These are phyloP conservation scores for Perca flavescens DNA, from an alignment of 2,113 vertebrate genomes.

Conservation along the genomic window DNA sequence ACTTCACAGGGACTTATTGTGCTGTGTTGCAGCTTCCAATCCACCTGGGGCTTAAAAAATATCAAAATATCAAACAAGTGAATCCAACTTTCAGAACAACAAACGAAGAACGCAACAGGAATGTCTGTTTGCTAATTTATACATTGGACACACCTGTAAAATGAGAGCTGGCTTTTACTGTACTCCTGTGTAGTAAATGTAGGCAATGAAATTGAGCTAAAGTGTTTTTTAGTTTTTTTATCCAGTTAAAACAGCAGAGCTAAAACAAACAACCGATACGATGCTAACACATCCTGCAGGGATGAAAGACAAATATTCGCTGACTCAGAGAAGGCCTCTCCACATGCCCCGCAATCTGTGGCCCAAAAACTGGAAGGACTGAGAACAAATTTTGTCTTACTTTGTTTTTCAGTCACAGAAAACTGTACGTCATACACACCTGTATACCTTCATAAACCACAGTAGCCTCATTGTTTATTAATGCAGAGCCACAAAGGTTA, in stretches of 20 bases:
- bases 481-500: slow-evolving; percentile 3
- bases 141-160: background rate
- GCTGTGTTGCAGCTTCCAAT: slow-evolving; percentile 19
- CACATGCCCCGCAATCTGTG: slow-evolving; percentile 40
- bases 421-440: background rate
- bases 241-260: slow-evolving; percentile 18
- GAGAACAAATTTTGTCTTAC: slow-evolving; percentile 5
- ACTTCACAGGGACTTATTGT: slow-evolving; percentile 25
- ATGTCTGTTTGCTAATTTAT: background rate
- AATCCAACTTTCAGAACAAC: background rate
- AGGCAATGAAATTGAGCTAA: background rate
- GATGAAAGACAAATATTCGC: slow-evolving; percentile 55
- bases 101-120: background rate
- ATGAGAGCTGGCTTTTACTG: background rate
- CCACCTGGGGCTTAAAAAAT: slow-evolving; percentile 17
- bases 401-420: background rate
- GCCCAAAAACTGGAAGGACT: background rate
- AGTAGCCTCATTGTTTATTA: slow-evolving; percentile 41
- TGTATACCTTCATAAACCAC: background rate
- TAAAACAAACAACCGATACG: slow-evolving; percentile 30
- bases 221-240: background rate
- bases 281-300: slow-evolving; percentile 26
- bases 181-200: background rate
- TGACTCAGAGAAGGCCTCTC: slow-evolving; percentile 15
- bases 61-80: background rate